phyloP scores from a whole-genome alignment of 2,113 vertebrate species.

The Lampris megalopsis region DNA sequence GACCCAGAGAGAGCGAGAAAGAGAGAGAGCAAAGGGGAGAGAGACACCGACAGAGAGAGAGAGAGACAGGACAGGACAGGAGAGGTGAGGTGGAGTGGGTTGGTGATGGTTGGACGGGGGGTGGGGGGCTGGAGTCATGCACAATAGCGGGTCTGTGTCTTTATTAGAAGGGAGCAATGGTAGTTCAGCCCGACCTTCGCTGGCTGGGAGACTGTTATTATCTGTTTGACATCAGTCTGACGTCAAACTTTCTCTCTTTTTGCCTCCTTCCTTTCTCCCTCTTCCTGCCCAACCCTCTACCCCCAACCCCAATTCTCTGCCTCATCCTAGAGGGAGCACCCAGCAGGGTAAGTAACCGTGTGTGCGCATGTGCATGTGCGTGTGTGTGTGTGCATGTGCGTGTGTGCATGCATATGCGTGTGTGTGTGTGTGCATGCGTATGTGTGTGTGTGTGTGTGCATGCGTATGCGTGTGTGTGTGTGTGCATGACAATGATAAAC shows the following conservation, averaged over 20 bases:
- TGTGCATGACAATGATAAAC: conserved; percentile 57
- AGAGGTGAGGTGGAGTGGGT: no score
- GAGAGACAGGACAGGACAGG: not conserved
- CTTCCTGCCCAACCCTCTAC: conserved; percentile 27
- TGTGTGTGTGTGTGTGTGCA: conserved; percentile 33
- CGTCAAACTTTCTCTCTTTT: conserved; percentile 71
- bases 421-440: conserved; percentile 17
- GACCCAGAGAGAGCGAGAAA: conserved; percentile 3
- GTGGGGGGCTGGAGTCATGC: conserved; percentile 38
- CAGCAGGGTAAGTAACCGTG: conserved; percentile 83
- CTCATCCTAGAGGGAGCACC: conserved; percentile 83
- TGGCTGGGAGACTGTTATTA: conserved; percentile 69
- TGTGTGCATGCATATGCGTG: conserved; percentile 27
- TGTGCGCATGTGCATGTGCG: conserved; percentile 31
- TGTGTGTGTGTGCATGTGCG: conserved; percentile 16
- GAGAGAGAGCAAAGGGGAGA: conserved; percentile 14
- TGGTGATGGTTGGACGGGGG: not conserved
- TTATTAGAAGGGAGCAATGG: conserved; percentile 67
- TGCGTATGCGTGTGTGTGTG: conserved; percentile 29
- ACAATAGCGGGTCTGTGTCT: conserved; percentile 71
- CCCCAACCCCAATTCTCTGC: conserved; percentile 33
- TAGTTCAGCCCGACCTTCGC: conserved; percentile 74
- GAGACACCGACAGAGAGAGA: conserved; percentile 27
- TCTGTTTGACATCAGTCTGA: conserved; percentile 76
- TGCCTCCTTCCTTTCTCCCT: conserved; percentile 37